Evolutionary conservation across 2,888 invertebrate species (phyloP).

Genomic region (Papilio protenor): DNA sequence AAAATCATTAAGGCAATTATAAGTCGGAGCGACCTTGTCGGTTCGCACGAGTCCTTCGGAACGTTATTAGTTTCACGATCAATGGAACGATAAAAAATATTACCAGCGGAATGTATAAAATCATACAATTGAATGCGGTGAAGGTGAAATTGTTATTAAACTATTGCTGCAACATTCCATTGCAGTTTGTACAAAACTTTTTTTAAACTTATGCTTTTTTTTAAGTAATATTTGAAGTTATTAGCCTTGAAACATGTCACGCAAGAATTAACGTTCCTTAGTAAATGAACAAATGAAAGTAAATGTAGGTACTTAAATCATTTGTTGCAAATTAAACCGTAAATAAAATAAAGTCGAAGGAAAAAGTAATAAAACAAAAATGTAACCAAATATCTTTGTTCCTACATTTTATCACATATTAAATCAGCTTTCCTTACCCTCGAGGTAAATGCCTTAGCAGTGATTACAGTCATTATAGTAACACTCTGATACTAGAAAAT

Average conservation of each 20-base stretch:
- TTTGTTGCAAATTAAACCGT: no score
- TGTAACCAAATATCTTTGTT: background rate
- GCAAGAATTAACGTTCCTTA: background rate
- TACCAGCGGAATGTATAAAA: background rate
- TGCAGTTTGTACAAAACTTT: background rate
- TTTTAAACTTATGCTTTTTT: background rate
- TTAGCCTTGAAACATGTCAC: background rate
- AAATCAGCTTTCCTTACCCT: conserved; percentile 7
- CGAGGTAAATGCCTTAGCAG: conserved; percentile 6
- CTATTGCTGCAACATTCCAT: conserved; percentile 8
- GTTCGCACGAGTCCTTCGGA: conserved; percentile 27
- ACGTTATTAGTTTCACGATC: conserved; percentile 37
- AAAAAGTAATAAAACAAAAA: conserved; percentile 1
- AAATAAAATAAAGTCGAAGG: background rate
- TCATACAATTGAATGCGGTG: conserved; percentile 12
- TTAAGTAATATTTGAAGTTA: background rate
- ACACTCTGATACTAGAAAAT: conserved; percentile 25
- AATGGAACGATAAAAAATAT: conserved; percentile 36
- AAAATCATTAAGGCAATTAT: conserved; percentile 46
- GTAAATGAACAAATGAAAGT: background rate
- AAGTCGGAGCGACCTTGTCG: conserved; percentile 44
- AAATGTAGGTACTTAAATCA: background rate
- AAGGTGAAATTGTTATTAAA: conserved; percentile 18
- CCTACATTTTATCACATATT: conserved; percentile 27
- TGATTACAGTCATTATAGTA: conserved; percentile 37